Base-by-base conservation (phyloP, 23 tunicate species). In the Oikopleura dioica region DNA sequence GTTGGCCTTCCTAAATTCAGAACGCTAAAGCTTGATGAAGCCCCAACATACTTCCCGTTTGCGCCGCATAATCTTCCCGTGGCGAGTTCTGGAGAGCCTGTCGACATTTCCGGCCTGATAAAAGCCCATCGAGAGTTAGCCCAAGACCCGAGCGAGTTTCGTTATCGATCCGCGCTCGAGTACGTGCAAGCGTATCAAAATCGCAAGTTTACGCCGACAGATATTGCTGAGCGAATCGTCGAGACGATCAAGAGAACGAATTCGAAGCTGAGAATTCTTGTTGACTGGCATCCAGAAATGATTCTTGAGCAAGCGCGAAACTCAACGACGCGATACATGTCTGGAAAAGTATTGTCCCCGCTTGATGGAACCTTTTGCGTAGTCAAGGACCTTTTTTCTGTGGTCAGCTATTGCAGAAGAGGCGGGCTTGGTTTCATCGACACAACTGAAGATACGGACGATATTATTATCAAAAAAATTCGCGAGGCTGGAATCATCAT, bases 341-440 rank as follows among this genome's bases (percentile, higher is more conserved):
- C 16, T 76, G 55, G 69, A 1, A 1, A 35, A 4, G 77, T 87
- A 1, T 31, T 87, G 35, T 80, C 85, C 1, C 95, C 95, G 0
- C 36, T 87, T 26, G 95, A 87, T 76, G 95, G 95, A 35, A 37
- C 83, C 5, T 29, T 82, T 35, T 79, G 85, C 31, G 78, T 81
- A 1, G 36, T 87, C 0, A 87, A 87, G 38, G 95, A 87, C 55
- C 83, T 80, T 76, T 87, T 37, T 37, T 37, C 82, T 34, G 87
- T 83, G 30, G 32, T 28, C 26, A 28, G 33, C 32, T 63, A 16
- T 63, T 2, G 30, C 33, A 63, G 4, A 31, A 2, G 72, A 16
- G 2, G 2, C 4, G 32, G 33, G 2, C 2, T 28, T 24, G 9
- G 16, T 44, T 44, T 9, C 55, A 16, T 44, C 16, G 16, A 9